Evolutionary conservation across 1,140 invertebrate species (phyloP), one percentile per base, ranked within the genome.

Genomic region (Eciton burchellii): DNA sequence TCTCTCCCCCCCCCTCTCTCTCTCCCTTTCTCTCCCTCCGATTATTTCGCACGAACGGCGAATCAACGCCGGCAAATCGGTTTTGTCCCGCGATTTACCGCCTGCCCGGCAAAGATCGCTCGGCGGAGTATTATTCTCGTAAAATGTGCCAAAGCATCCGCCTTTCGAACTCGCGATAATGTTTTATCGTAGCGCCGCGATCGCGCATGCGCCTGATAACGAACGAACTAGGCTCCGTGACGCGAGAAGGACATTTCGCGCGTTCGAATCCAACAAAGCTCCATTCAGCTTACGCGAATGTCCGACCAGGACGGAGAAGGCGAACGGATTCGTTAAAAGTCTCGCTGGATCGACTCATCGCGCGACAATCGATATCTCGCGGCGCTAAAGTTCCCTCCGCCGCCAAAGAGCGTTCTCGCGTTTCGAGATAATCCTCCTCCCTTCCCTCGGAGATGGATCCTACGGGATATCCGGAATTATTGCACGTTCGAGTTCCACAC

Each of bases 331-430:
- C 47, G 24, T 52, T 35, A 41, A 76, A 4, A n/a, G n/a, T 76
- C 29, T 76, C 52, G 35, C 45, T n/a, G 11, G 19, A 19, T 21
- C 24, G 19, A 8, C 21, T 0, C 56, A 74, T 74, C 57, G 43
- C 19, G 60, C 29, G 21, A 21, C 45, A 47, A 29, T 60, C 73
- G 45, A 65, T 65, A 76, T 76, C 45, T 35, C 59, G 24, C 29
- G 24, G 29, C 29, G 59, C 19, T 65, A 65, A 76, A 54, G 73
- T 76, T 65, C 26, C 66, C 72, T 60, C 35, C 82, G 56, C 14
- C 90, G 89, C 84, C 90, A 85, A 81, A 94, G 91, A 94, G 93
- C 92, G 85, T 94, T 94, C 93, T 93, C 93, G 88, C 92, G 93
- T 94, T 93, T 88, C 84, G 73, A 90, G 92, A 94, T 94, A 94